These are phyloP conservation scores for Thamnophis sirtalis DNA, from an alignment of 2,113 vertebrate species.

Conservation along the genomic window DNA sequence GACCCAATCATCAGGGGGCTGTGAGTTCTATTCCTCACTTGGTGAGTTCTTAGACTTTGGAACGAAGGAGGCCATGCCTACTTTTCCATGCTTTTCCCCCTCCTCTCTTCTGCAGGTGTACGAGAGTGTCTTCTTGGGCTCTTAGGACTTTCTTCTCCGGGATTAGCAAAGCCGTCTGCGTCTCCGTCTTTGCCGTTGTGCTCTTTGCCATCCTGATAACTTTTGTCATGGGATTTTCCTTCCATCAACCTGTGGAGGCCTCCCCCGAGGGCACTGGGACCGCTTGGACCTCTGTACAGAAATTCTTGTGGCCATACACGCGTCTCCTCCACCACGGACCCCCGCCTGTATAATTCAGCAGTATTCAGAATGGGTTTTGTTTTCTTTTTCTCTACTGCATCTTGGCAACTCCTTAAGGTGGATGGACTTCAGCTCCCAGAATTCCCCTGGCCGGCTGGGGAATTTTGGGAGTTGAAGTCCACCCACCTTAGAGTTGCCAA, in stretches of 20 bases:
- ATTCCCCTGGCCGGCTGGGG: not conserved
- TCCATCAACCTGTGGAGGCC: constrained; percentile 83
- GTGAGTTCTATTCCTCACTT: too few relatives aligned
- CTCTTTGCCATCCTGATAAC: constrained; percentile 80
- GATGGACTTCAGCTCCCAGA: not conserved
- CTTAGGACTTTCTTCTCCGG: constrained; percentile 61
- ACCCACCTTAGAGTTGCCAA: not conserved
- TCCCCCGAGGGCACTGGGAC: constrained; percentile 81
- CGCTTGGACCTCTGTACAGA: constrained; percentile 86
- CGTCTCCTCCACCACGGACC: constrained; percentile 82
- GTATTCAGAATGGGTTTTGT: fast-evolving
- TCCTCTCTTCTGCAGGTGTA: constrained; percentile 39
- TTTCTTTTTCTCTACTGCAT: not conserved
- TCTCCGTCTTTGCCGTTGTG: constrained; percentile 73
- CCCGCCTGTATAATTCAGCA: constrained; percentile 75
- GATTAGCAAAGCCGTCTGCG: constrained; percentile 71
- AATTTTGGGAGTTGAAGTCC: not conserved
- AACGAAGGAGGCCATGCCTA: too few relatives aligned
- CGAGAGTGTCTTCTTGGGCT: constrained; percentile 42
- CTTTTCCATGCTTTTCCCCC: not conserved
- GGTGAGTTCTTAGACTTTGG: too few relatives aligned
- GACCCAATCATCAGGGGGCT: too few relatives aligned
- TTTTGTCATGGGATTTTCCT: constrained; percentile 79
- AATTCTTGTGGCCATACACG: constrained; percentile 87
- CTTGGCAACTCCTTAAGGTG: not conserved